Base-by-base conservation (phyloP, 2,888 invertebrate genomes). In the Boloria selene region DNA sequence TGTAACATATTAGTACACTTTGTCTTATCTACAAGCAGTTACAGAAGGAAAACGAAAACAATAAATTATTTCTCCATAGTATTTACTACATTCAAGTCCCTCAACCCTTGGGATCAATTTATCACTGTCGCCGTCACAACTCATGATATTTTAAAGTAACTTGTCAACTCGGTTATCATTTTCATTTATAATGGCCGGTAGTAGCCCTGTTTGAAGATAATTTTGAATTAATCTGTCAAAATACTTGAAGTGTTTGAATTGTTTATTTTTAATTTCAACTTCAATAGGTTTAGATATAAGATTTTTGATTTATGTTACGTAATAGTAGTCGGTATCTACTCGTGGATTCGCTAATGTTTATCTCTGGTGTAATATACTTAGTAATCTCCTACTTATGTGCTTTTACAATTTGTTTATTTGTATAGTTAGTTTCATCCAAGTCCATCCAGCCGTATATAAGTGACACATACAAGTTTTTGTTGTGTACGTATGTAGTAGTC, bases 121-220 rank as follows among this genome's bases (percentile, higher is more conserved):
- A 50, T 59, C 59, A 59, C 59, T 38, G 59, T 59, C 59, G 14
- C 49, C 49, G 45, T 56, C 38, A 31, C 31, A n/a, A 59, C 14
- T 18, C 49, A 59, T 59, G 50, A 50, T 50, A 50, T 59, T 59
- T 59, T 59, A 59, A 59, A 59, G 49, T 59, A 38, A 59, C 49
- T 59, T 59, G 50, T 59, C 59, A 50, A 49, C 17, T 50, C 17
- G 49, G 47, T 50, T 59, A 59, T 59, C 59, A 50, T 59, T 49
- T 38, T 59, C 59, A 59, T 59, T 59, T 50, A 59, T 50, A 59
- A 59, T 38, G 59, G 49, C 49, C 49, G 50, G 49, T 50, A 50
- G 59, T 47, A 31, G 55, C 16, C 4, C 22, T 53, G 55, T 58
- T 58, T 45, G 17, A 38, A 59, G 38, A 49, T 59, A 49, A 50